Evolutionary conservation across 1,140 invertebrate species (phyloP).

Genomic region (Ganaspis sp.): DNA sequence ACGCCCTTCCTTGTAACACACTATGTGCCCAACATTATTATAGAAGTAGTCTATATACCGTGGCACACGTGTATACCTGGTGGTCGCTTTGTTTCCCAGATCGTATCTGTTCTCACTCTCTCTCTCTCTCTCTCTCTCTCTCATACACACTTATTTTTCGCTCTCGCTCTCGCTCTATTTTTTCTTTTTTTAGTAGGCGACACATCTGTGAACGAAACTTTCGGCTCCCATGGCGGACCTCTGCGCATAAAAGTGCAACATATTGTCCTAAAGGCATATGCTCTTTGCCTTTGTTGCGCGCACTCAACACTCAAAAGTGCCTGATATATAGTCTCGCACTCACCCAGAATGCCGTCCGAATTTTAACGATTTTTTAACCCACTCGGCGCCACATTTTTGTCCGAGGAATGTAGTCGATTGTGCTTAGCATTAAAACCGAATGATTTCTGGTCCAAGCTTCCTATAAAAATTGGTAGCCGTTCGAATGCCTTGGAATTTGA

Average conservation of each 20-base stretch:
- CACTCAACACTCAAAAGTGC: constrained; percentile 23
- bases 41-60: constrained; percentile 50
- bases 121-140: constrained; percentile 38
- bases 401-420: constrained; percentile 8
- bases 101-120: constrained; percentile 60
- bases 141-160: constrained; percentile 48
- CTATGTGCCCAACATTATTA: constrained; percentile 65
- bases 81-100: constrained; percentile 66
- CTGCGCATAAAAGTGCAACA: constrained; percentile 20
- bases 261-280: constrained; percentile 63
- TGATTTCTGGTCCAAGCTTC: background rate
- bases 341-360: constrained; percentile 25
- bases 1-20: constrained; percentile 50
- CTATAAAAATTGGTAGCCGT: background rate
- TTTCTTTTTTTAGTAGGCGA: constrained; percentile 48
- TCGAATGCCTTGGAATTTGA: background rate
- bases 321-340: constrained; percentile 17
- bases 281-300: constrained; percentile 25
- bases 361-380: constrained; percentile 25
- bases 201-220: constrained; percentile 65
- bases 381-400: background rate
- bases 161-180: constrained; percentile 37
- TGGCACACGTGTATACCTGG: constrained; percentile 56
- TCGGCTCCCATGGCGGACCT: constrained; percentile 44
- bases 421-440: constrained; percentile 13